Conservation (phyloP, 2,888 invertebrate genomes). For the Chloroclystis v-ata region DNA sequence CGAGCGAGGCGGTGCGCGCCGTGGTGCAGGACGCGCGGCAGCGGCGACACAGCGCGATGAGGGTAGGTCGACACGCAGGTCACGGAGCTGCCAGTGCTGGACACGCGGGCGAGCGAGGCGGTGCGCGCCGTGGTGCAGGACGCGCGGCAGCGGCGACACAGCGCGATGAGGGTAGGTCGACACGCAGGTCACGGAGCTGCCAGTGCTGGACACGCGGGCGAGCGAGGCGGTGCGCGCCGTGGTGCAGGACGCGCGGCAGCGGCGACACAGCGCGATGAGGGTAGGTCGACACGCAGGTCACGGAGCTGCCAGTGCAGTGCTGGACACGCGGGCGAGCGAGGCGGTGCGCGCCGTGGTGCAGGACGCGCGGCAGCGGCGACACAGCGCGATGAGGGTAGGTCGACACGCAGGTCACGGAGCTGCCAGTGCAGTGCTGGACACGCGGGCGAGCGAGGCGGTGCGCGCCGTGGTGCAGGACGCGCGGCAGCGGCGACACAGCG, state of each 20-base stretch:
- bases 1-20: too few relatives aligned
- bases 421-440: not conserved
- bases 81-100: constrained; percentile 84
- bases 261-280: not conserved
- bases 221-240: not conserved
- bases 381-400: not conserved
- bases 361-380: not conserved
- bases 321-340: not conserved
- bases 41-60: constrained; percentile 89
- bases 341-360: not conserved
- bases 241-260: not conserved
- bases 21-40: constrained; percentile 93
- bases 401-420: not conserved
- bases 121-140: constrained; percentile 84
- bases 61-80: constrained; percentile 90
- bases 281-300: not conserved
- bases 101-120: constrained; percentile 86
- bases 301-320: not conserved
- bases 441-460: not conserved
- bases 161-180: constrained; percentile 87
- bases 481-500: not conserved
- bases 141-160: constrained; percentile 84
- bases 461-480: not conserved
- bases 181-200: not conserved
- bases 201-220: not conserved